Conservation (phyloP, 1,140 invertebrate genomes). For the Lordiphosa clarofinis region DNA sequence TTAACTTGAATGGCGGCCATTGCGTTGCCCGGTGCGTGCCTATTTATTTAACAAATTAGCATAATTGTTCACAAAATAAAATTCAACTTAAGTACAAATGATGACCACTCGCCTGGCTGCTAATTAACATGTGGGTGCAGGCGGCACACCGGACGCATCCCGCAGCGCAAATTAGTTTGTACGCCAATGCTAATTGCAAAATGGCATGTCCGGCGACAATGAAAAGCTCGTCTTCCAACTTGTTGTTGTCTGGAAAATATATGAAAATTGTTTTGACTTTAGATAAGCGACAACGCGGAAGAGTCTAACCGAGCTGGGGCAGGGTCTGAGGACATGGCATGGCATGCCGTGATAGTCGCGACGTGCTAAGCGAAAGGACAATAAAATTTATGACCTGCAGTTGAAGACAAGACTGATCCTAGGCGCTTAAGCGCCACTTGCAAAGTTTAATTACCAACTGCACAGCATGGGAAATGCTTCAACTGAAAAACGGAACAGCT, state of each 20-base stretch:
- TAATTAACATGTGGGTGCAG: conserved; percentile 75
- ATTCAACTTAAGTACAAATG: conserved; percentile 79
- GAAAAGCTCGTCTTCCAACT: conserved; percentile 49
- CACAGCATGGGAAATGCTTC: conserved; percentile 8
- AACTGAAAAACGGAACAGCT: conserved; percentile 42
- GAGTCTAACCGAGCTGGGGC: conserved; percentile 24
- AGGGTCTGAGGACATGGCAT: background rate
- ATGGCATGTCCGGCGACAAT: conserved; percentile 64
- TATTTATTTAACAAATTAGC: conserved; percentile 79
- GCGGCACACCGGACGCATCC: conserved; percentile 45
- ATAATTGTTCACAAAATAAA: conserved; percentile 79
- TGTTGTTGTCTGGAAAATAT: conserved; percentile 51
- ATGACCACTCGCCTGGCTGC: conserved; percentile 49
- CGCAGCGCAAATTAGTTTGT: conserved; percentile 78
- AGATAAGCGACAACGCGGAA: conserved; percentile 66
- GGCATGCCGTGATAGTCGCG: conserved; percentile 64
- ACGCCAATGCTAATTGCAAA: conserved; percentile 76
- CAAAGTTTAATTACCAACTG: conserved; percentile 54
- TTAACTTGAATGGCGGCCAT: conserved; percentile 71
- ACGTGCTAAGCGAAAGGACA: conserved; percentile 56
- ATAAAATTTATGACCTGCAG: conserved; percentile 70
- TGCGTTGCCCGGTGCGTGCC: conserved; percentile 41
- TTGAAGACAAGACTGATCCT: conserved; percentile 42
- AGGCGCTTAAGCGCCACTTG: conserved; percentile 62
- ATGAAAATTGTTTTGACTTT: conserved; percentile 79